A percentile compares a stretch with the other conserved stretches of the same genome.
Evolutionary conservation across 1,140 invertebrate species (phyloP).

Genomic region (Uloborus diversus): DNA sequence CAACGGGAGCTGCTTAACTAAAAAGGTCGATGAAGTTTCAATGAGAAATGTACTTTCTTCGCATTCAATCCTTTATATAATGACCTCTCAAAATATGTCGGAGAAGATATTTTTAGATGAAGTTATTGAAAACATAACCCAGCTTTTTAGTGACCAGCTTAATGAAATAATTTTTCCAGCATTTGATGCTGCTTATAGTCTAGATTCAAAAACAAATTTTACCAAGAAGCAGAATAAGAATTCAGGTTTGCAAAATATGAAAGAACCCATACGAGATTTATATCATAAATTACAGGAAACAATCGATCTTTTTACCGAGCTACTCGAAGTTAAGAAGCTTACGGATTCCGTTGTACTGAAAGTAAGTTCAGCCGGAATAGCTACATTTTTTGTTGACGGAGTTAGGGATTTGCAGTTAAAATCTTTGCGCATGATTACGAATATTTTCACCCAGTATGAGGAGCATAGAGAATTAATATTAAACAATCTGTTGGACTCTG

Average conservation of each 20-base stretch:
- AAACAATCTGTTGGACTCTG: slow-evolving; percentile 97
- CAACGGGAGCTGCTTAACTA: no score
- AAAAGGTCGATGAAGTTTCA: slow-evolving; percentile 87
- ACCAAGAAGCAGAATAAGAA: slow-evolving; percentile 68
- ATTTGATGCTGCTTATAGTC: slow-evolving; percentile 95
- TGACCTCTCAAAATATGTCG: slow-evolving; percentile 94
- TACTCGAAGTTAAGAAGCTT: slow-evolving; percentile 88
- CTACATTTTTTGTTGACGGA: slow-evolving; percentile 98
- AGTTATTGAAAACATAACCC: slow-evolving; percentile 93
- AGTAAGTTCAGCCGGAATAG: slow-evolving; percentile 86
- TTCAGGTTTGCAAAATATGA: slow-evolving; percentile 73
- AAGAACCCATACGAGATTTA: slow-evolving; percentile 75
- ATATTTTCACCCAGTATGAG: slow-evolving; percentile 94
- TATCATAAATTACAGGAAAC: slow-evolving; percentile 94
- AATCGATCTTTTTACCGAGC: slow-evolving; percentile 86
- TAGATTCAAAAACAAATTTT: slow-evolving; percentile 72
- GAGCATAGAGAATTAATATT: slow-evolving; percentile 92
- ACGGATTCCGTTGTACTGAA: slow-evolving; percentile 87
- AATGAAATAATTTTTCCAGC: slow-evolving; percentile 97
- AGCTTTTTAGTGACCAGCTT: slow-evolving; percentile 95
- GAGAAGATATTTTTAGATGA: slow-evolving; percentile 94
- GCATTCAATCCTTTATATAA: slow-evolving; percentile 85
- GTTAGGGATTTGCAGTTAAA: slow-evolving; percentile 95
- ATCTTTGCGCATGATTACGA: slow-evolving; percentile 94
- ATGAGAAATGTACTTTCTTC: slow-evolving; percentile 88